A percentile compares a stretch with the other conserved stretches of the same genome.
Conservation (phyloP, 37 sponge, comb jelly and placozoan species). For the Axinella damicornis region DNA sequence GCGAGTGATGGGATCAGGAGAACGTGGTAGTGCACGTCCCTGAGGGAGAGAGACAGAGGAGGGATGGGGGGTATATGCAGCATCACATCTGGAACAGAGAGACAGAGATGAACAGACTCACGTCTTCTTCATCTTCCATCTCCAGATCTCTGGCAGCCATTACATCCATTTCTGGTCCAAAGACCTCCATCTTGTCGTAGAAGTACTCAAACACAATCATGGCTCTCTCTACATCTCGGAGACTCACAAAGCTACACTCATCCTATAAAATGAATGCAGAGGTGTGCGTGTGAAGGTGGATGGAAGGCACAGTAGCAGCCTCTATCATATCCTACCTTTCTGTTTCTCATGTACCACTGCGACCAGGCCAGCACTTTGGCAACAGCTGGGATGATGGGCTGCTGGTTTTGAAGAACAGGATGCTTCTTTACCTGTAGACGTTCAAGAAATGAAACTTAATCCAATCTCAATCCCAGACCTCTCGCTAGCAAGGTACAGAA, state of each 20-base stretch:
- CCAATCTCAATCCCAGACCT: too few species aligned
- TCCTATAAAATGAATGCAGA: slow-evolving; percentile 39
- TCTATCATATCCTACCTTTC: slow-evolving; percentile 39
- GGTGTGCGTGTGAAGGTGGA: too few species aligned
- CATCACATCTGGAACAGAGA: too few species aligned
- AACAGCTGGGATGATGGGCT: slow-evolving; percentile 8
- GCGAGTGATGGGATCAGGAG: slow-evolving; percentile 14
- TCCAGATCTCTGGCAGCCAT: slow-evolving; percentile 10
- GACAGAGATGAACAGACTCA: too few species aligned
- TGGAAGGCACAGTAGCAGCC: too few species aligned
- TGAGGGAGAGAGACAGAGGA: too few species aligned
- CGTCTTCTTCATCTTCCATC: too few species aligned
- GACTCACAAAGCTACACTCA: slow-evolving; percentile 94
- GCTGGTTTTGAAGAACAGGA: background rate
- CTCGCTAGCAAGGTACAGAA: too few species aligned
- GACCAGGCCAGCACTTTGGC: slow-evolving; percentile 63
- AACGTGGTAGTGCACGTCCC: too few species aligned
- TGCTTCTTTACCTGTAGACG: slow-evolving; percentile 7
- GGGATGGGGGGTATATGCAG: too few species aligned
- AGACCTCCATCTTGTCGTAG: slow-evolving; percentile 26
- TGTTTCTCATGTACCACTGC: slow-evolving; percentile 88
- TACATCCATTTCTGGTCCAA: slow-evolving; percentile 10
- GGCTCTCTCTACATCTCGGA: slow-evolving; percentile 86
- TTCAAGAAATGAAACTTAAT: too few species aligned
- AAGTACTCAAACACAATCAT: slow-evolving; percentile 88